These are phyloP conservation scores for Apis dorsata DNA, from an alignment of 1,140 invertebrate genomes.

Conservation along the genomic window DNA sequence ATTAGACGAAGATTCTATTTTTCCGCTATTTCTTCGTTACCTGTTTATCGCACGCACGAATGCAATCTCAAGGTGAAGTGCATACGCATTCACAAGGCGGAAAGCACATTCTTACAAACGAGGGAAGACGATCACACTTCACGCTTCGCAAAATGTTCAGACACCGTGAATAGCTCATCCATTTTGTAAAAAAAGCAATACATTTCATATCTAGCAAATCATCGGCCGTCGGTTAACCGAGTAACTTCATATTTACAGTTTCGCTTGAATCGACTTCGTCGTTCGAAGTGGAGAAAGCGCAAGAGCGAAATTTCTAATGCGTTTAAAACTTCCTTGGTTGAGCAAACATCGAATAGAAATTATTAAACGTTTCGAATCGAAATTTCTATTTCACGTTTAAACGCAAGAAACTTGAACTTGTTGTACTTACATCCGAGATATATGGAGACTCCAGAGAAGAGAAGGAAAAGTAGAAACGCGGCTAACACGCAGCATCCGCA, in stretches of 20 bases:
- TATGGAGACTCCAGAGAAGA: constrained; percentile 89
- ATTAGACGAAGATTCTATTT: neutral
- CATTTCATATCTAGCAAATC: constrained; percentile 52
- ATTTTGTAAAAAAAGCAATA: constrained; percentile 29
- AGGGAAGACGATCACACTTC: constrained; percentile 58
- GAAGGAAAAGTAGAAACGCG: constrained; percentile 88
- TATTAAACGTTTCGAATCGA: neutral
- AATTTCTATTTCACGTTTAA: too few relatives aligned
- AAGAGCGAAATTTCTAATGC: neutral
- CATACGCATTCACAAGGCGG: constrained; percentile 13
- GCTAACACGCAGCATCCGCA: constrained; percentile 92
- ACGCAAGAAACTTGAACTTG: neutral
- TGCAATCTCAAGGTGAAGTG: constrained; percentile 56
- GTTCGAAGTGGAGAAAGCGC: constrained; percentile 48
- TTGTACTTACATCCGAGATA: constrained; percentile 92
- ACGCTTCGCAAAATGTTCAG: constrained; percentile 40
- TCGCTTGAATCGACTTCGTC: neutral
- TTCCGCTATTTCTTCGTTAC: constrained; percentile 13
- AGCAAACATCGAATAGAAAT: neutral
- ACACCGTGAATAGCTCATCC: constrained; percentile 51
- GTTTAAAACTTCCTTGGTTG: neutral
- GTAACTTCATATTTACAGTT: constrained; percentile 48
- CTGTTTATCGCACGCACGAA: constrained; percentile 16
- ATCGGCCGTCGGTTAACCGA: constrained; percentile 51
- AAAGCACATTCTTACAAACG: constrained; percentile 40